A percentile compares a stretch with the other conserved stretches of the same genome.
Evolutionary conservation across 2,888 invertebrate species (phyloP).

Genomic region (Acrobasis repandana): DNA sequence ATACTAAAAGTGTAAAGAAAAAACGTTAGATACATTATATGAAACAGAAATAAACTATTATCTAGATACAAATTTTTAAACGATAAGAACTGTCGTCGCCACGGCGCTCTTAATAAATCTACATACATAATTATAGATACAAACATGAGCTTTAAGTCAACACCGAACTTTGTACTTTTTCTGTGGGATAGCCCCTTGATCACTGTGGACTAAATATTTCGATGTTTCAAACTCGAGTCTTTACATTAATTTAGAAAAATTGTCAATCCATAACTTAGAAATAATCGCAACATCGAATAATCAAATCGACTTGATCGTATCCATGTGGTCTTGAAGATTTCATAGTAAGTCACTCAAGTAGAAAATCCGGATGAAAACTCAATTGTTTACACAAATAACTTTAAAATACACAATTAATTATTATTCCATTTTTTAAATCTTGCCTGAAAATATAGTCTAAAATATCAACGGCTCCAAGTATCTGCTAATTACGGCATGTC

Average conservation of each 20-base stretch:
- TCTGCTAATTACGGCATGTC: constrained; percentile 80
- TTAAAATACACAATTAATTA: constrained; percentile 39
- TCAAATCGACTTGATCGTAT: constrained; percentile 66
- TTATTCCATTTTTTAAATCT: constrained; percentile 43
- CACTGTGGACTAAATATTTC: constrained; percentile 81
- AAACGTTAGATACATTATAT: constrained; percentile 66
- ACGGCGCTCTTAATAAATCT: constrained; percentile 73
- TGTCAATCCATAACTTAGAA: constrained; percentile 77
- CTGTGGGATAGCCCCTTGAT: constrained; percentile 73
- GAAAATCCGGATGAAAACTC: constrained; percentile 70
- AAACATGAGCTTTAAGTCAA: constrained; percentile 76
- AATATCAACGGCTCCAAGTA: constrained; percentile 76
- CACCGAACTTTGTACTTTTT: constrained; percentile 83
- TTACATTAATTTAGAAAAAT: constrained; percentile 77
- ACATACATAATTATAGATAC: constrained; percentile 70
- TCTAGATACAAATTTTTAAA: constrained; percentile 69
- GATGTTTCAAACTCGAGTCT: constrained; percentile 79
- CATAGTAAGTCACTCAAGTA: constrained; percentile 77
- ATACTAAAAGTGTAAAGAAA: constrained; percentile 70
- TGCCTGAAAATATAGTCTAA: constrained; percentile 65
- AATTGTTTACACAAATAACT: constrained; percentile 40
- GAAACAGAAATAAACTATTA: constrained; percentile 73
- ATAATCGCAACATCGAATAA: constrained; percentile 56
- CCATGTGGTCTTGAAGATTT: constrained; percentile 76
- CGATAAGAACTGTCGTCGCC: constrained; percentile 65